phyloP scores from a whole-genome alignment of 2,797 vertebrate genomes.

The Streptopelia turtur region DNA sequence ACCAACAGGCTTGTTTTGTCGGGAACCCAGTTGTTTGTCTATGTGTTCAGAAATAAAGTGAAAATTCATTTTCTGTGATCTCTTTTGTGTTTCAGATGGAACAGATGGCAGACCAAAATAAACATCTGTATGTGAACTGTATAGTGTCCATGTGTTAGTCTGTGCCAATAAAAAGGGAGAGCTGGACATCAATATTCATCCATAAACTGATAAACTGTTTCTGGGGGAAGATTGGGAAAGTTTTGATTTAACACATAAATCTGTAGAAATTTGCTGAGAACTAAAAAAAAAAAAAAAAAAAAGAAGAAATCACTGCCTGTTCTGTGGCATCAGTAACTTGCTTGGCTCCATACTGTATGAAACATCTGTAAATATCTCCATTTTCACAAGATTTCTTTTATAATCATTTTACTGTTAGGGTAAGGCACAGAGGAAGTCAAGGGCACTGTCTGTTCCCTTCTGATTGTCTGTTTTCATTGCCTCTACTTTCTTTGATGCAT shows the following conservation, averaged over 20 bases:
- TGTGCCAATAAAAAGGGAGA: not conserved
- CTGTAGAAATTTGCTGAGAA: not conserved
- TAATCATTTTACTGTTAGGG: not conserved
- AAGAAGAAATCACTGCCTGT: not conserved
- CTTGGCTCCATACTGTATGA: not conserved
- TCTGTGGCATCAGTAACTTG: not conserved
- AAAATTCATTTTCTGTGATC: slow-evolving; percentile 51
- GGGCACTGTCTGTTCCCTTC: not conserved
- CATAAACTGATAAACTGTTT: slow-evolving; percentile 6
- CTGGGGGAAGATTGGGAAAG: not conserved
- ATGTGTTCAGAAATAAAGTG: slow-evolving; percentile 30
- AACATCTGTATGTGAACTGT: slow-evolving; percentile 66
- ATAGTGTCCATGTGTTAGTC: not conserved
- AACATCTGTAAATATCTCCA: not conserved
- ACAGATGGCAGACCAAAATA: slow-evolving; percentile 66
- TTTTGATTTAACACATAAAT: not conserved
- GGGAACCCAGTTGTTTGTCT: slow-evolving; percentile 24
- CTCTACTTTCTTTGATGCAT: not conserved
- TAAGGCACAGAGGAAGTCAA: not conserved
- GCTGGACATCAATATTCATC: not conserved
- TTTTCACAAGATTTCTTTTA: not conserved
- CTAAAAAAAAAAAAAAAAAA: not conserved
- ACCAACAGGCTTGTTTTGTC: not conserved
- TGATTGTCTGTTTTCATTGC: not conserved
- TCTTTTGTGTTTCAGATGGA: slow-evolving; percentile 51